Percentiles rank a stretch among this genome's conserved stretches.
Evolutionary conservation across 2,797 vertebrate species (phyloP).

Genomic region (Synanceia verrucosa): DNA sequence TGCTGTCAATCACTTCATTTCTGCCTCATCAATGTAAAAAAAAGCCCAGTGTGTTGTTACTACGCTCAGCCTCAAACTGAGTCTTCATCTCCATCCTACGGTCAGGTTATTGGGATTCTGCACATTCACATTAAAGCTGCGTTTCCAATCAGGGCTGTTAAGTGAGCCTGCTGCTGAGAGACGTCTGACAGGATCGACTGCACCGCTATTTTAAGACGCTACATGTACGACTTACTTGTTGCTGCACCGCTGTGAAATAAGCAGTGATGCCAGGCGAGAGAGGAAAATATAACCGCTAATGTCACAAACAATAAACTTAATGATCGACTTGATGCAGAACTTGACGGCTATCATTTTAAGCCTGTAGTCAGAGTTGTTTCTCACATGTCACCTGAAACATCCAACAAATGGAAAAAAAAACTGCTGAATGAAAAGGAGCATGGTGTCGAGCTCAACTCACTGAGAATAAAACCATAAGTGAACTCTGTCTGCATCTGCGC

Average conservation of each 20-base stretch:
- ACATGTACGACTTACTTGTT: slow-evolving; percentile 29
- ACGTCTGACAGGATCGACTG: slow-evolving; percentile 46
- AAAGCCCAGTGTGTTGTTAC: slow-evolving; percentile 18
- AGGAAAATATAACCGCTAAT: slow-evolving; percentile 19
- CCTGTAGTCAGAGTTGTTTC: background rate
- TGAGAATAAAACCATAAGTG: background rate
- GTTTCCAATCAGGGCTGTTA: slow-evolving; percentile 62
- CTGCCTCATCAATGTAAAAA: slow-evolving; percentile 17
- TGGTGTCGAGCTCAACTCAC: background rate
- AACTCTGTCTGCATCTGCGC: no score
- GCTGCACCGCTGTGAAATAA: slow-evolving; percentile 33
- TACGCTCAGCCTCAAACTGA: slow-evolving; percentile 26
- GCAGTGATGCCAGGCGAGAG: slow-evolving; percentile 10
- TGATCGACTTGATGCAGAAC: background rate
- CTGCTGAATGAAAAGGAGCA: background rate
- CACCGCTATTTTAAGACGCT: slow-evolving; percentile 63
- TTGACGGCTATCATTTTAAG: background rate
- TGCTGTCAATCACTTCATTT: slow-evolving; percentile 32
- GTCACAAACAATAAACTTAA: slow-evolving; percentile 44
- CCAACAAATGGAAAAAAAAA: no score
- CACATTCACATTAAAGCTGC: slow-evolving; percentile 5
- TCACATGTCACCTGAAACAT: background rate
- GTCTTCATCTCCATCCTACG: slow-evolving; percentile 58
- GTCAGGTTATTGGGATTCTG: slow-evolving; percentile 32
- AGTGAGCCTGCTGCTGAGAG: slow-evolving; percentile 54